Evolutionary conservation across 1,140 invertebrate species (phyloP).

Genomic region (Eupristina koningsbergeri): DNA sequence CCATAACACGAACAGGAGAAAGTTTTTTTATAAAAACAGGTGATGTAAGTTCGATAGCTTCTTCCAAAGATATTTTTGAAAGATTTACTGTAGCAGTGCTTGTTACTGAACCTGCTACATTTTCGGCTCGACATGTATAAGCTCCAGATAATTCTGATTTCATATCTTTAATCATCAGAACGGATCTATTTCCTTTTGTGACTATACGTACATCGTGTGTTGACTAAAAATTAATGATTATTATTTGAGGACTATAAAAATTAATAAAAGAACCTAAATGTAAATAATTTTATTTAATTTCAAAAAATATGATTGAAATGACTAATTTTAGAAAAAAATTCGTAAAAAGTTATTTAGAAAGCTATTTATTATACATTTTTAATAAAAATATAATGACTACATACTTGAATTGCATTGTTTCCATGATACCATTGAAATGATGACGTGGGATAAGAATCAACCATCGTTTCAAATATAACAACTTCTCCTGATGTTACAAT

Average conservation of each 20-base stretch:
- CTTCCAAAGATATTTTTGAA: constrained; percentile 77
- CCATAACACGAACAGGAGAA: constrained; percentile 87
- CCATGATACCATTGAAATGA: constrained; percentile 91
- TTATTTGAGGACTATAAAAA: constrained; percentile 12
- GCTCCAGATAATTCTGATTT: constrained; percentile 82
- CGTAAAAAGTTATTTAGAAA: not conserved
- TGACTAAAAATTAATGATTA: constrained; percentile 42
- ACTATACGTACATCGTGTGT: constrained; percentile 76
- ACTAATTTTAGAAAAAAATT: too few species aligned
- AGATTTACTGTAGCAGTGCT: constrained; percentile 85
- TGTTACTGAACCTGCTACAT: constrained; percentile 88
- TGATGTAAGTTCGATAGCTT: constrained; percentile 78
- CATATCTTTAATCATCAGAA: constrained; percentile 85
- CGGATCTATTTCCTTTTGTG: constrained; percentile 84
- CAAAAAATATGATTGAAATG: too few species aligned
- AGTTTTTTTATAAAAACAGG: constrained; percentile 84
- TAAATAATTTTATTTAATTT: too few species aligned
- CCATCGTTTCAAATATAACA: constrained; percentile 83
- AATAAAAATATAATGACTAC: constrained; percentile 10
- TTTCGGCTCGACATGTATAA: constrained; percentile 91
- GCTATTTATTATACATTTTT: not conserved
- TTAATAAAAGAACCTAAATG: not conserved
- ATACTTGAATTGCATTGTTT: constrained; percentile 72
- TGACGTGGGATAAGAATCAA: constrained; percentile 83
- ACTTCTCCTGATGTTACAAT: constrained; percentile 83